Base-by-base conservation (phyloP, 2,797 vertebrate genomes). In the Rhinophrynus dorsalis region DNA sequence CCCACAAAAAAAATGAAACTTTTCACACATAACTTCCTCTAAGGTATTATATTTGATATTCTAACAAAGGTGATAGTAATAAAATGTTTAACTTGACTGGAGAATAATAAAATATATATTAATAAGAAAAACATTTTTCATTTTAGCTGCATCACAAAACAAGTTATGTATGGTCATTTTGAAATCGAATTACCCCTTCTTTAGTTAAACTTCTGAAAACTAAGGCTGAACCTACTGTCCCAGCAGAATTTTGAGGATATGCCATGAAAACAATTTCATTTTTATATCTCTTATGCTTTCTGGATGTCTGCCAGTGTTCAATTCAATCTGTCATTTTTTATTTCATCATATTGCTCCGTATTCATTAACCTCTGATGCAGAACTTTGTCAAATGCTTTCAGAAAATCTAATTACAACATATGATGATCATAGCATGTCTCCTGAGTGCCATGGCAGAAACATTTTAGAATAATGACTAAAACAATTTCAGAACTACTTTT, bases 311-410 rank as follows among this genome's bases (percentile, higher is more conserved):
- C 76, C 58, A 63, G 35, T 62, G 75, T 77, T 82, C 78, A 76
- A 59, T 78, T 76, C 60, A 81, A 75, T 76, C 77, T 81, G 76
- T 81, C 78, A 79, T 59, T 60, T 76, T 68, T 73, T 65, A 64
- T 76, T 80, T 74, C 66, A 76, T 75, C 78, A 70, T 35, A 69
- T 70, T 75, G 74, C 66, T 79, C 75, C 60, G 75, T 79, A 79
- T 74, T 80, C 75, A 78, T 74, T 80, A 72, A 47, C 63, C 77
- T 79, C 72, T 78, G 78, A 80, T 80, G 76, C 2, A 13, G 76
- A 80, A 80, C 69, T 75, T 68, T 74, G 55, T 80, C 78, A 80
- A 80, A 78, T 77, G 76, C 74, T 84, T 76, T 72, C 74, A 75
- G 72, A 80, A 80, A 76, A 76, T 54, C 73, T 77, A 75, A 71